Percentiles rank a stretch among this genome's conserved stretches.
These are phyloP conservation scores for Cydia strobilella DNA, from an alignment of 1,140 invertebrate species.

Conservation along the genomic window DNA sequence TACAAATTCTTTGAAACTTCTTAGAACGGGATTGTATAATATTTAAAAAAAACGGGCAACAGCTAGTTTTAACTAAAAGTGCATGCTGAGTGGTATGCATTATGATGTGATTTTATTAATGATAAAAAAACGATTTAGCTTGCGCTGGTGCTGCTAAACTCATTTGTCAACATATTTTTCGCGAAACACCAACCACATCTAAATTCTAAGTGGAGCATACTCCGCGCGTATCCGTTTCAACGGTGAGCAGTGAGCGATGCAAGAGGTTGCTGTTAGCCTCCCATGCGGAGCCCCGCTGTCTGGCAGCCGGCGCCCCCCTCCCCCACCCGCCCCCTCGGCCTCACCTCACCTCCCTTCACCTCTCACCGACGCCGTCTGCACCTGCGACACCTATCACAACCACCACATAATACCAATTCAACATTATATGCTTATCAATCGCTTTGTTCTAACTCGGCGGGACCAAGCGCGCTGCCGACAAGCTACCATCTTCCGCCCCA, in stretches of 20 bases:
- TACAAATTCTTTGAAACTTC: no score
- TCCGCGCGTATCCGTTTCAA: conserved; percentile 51
- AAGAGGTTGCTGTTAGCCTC: conserved; percentile 76
- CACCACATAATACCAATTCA: conserved; percentile 54
- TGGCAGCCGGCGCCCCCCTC: conserved; percentile 56
- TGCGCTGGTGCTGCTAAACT: neutral
- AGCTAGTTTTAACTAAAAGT: no score
- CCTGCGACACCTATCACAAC: conserved; percentile 56
- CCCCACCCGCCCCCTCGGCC: conserved; percentile 38
- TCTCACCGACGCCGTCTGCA: conserved; percentile 22
- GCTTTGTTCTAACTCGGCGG: conserved; percentile 17
- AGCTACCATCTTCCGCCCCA: conserved; percentile 4
- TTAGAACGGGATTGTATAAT: no score
- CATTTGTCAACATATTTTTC: neutral
- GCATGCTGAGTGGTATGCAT: no score
- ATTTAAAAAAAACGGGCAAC: no score
- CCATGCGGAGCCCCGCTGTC: conserved; percentile 78
- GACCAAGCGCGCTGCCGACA: neutral
- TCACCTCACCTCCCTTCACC: conserved; percentile 36
- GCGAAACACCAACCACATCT: conserved; percentile 31
- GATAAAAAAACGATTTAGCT: neutral
- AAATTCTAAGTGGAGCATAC: conserved; percentile 60
- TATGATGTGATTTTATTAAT: neutral
- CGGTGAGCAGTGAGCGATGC: conserved; percentile 56
- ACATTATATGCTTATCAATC: conserved; percentile 20